A percentile compares a stretch with the other conserved stretches of the same genome.
Evolutionary conservation across 2,113 vertebrate species (phyloP).

Genomic region (Alligator sinensis): DNA sequence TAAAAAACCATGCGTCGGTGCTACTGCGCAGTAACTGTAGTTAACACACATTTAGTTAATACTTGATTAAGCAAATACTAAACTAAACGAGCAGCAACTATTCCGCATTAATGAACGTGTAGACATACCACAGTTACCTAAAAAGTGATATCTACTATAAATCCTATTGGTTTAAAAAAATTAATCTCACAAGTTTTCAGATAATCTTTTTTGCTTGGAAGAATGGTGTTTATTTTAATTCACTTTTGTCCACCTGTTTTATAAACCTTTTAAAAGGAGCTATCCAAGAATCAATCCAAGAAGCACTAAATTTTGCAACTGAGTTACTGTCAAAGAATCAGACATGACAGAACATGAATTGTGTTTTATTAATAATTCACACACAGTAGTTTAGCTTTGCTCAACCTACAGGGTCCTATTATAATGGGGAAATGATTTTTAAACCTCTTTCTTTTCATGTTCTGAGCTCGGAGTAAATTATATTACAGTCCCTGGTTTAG

Average conservation of each 20-base stretch:
- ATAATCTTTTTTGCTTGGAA: neutral
- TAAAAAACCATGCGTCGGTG: too few relatives aligned
- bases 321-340: neutral
- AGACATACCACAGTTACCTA: neutral
- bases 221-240: neutral
- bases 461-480: neutral
- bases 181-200: neutral
- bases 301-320: neutral
- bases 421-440: neutral
- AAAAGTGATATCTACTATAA: neutral
- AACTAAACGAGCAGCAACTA: too few relatives aligned
- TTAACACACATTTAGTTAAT: too few relatives aligned
- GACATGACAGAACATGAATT: neutral
- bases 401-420: neutral
- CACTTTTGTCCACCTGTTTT: neutral
- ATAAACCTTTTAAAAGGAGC: neutral
- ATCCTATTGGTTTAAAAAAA: neutral
- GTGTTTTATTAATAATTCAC: slow-evolving; percentile 29
- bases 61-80: too few relatives aligned
- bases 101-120: too few relatives aligned
- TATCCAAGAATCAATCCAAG: neutral
- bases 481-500: neutral
- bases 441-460: neutral
- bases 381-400: neutral
- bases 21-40: too few relatives aligned